Base-by-base conservation (phyloP, 35 echinoderm and acorn worm species). In the Hemicentrotus pulcherrimus region DNA sequence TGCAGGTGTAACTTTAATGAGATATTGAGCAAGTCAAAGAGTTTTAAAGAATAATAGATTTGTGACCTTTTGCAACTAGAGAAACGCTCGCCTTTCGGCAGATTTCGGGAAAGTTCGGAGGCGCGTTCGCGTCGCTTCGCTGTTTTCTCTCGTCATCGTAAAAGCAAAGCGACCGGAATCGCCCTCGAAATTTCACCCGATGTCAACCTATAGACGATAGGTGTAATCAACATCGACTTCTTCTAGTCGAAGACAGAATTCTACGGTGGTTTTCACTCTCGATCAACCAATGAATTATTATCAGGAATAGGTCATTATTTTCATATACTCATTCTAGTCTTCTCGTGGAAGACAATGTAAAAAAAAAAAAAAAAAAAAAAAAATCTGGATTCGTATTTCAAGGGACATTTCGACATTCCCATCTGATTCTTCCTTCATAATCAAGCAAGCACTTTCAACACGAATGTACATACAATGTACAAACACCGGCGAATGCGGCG, bases 111-210 rank as follows among this genome's bases (percentile, higher is more conserved):
- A 90, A 33, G 46, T 90, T 90, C 88, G 88, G 88, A 90, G 88
- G 88, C 88, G 88, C 88, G 88, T 90, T 47, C 88, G 88, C 12
- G 88, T 90, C 88, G 88, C 88, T 90, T 90, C 88, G 88, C 88
- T 90, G 32, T 32, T 33, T 47, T 16, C 18, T 47, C 19, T 90
- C 45, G 32, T 24, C 9, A 90, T 7, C 46, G 88, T 90, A 90
- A 18, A 90, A 90, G 88, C 88, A 90, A 90, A 90, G 88, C 88
- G 88, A 90, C 24, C 88, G 88, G 12, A 90, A 90, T 47, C 88
- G 88, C 88, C 88, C 32, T 90, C 88, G 88, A 90, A 90, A 33
- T 47, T 88, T 35, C 15, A 33, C 88, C 88, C 9, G 13, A 90
- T 18, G n/a, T 78, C 65, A 78, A 28, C 65, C 6, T n/a, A 78